Percentiles rank a stretch among this genome's conserved stretches.
Conservation (phyloP, 2,113 vertebrate species). For the Urocolius indicus region DNA sequence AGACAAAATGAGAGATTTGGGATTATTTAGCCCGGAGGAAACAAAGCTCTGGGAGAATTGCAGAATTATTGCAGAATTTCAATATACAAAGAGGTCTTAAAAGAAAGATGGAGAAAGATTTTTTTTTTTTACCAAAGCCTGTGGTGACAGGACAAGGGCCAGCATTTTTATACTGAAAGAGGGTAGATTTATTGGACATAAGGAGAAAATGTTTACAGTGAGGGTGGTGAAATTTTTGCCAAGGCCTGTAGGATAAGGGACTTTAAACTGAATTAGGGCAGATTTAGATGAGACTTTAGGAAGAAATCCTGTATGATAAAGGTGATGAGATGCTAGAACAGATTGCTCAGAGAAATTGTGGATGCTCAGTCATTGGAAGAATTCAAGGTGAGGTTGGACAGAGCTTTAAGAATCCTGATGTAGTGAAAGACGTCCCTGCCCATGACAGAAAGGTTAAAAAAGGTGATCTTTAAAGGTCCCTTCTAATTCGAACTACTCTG, state of each 20-base stretch:
- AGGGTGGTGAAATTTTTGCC: no score
- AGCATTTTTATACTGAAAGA: no score
- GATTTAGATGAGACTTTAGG: neutral
- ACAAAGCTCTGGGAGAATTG: rapidly evolving
- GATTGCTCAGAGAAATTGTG: neutral
- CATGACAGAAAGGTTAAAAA: neutral
- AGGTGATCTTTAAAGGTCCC: neutral
- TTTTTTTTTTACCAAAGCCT: neutral
- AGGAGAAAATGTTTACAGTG: no score
- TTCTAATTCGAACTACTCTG: neutral
- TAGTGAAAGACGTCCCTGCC: neutral
- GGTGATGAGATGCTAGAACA: neutral
- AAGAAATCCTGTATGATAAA: neutral
- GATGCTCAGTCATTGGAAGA: rapidly evolving
- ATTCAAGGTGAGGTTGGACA: neutral
- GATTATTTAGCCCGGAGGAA: neutral
- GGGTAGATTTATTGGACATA: no score
- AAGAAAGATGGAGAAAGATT: neutral
- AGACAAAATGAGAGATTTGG: neutral
- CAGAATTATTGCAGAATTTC: neutral
- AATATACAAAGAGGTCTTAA: neutral
- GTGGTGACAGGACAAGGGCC: neutral
- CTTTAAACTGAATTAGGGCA: neutral
- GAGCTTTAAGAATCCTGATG: neutral
- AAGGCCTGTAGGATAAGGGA: no score